Evolutionary conservation across 2,797 vertebrate genomes (phyloP), one percentile per base, ranked within the genome.

Genomic region (Botia almorhae): DNA sequence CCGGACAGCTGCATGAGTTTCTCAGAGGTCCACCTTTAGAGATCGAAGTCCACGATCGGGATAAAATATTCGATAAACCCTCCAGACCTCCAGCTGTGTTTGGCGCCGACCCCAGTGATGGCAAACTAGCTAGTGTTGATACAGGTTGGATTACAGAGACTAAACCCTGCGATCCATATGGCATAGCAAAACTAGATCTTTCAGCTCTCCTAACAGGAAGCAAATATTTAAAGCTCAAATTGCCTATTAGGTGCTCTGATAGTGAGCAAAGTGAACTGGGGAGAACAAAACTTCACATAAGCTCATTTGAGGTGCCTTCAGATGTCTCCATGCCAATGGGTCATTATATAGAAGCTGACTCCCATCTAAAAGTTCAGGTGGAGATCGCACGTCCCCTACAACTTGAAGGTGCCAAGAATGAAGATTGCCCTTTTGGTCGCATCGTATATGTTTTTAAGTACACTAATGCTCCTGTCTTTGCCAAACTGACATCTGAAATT

Each of bases 1-100:
- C 87, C 0, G 85, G 73, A 12, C 92, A 95, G 69, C 74, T 97
- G 29, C 72, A 74, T 1, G 92, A 94, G 58, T 94, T 89, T 81
- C 89, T 97, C 36, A 87, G 86, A 8, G 93, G 95, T 0, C 92
- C 94, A 1, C 92, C 94, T 6, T 87, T 97, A 83, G 88, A 94
- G 87, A 94, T 96, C 23, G 94, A 96, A 85, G 90, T 97, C 46
- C 96, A 96, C 0, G 96, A 98, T 84, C 89, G 92, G 7, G 96
- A 96, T 87, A 91, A 82, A 46, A 96, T 91, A 81, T 50, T 13
- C 0, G 80, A 91, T 16, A 75, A 81, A 13, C 76, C 0, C 4
- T 16, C 58, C 7, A 76, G 39, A 53, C 82, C 53, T 7, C 84
- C 90, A 16, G 56, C 81, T 0, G 79, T 91, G 53, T 93, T 91